Conservation (phyloP, 2,797 vertebrate species). For the Natrix natrix region DNA sequence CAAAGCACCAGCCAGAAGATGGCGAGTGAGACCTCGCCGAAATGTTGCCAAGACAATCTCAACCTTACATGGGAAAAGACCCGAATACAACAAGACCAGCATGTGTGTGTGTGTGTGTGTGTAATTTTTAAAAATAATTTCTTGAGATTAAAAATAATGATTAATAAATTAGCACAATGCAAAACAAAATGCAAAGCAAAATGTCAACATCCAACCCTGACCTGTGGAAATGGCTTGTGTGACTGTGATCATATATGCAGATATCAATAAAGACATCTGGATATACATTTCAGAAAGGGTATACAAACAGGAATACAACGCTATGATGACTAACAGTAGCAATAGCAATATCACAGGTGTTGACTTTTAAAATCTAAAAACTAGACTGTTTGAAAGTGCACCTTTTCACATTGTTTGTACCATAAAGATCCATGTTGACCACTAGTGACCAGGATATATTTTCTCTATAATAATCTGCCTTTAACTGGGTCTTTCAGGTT, state of each 20-base stretch:
- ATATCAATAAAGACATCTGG: neutral
- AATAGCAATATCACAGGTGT: neutral
- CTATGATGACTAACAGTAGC: neutral
- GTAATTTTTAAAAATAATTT: too few species aligned
- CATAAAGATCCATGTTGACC: neutral
- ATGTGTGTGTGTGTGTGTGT: too few species aligned
- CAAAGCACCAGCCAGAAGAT: too few species aligned
- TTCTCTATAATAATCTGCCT: neutral
- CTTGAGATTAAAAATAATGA: too few species aligned
- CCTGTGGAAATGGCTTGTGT: neutral
- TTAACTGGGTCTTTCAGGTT: neutral
- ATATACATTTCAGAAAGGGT: neutral
- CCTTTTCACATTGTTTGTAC: neutral
- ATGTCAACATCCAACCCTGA: neutral
- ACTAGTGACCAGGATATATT: neutral
- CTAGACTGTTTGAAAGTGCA: neutral
- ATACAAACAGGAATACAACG: neutral
- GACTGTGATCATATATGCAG: slow-evolving; percentile 3
- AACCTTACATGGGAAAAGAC: too few species aligned
- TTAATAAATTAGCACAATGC: neutral
- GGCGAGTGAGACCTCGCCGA: too few species aligned
- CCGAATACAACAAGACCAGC: too few species aligned
- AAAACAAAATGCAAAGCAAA: neutral
- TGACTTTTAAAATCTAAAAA: neutral
- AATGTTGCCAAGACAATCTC: too few species aligned